phyloP scores from a whole-genome alignment of 2,113 vertebrate species.

The Heteronetta atricapilla region DNA sequence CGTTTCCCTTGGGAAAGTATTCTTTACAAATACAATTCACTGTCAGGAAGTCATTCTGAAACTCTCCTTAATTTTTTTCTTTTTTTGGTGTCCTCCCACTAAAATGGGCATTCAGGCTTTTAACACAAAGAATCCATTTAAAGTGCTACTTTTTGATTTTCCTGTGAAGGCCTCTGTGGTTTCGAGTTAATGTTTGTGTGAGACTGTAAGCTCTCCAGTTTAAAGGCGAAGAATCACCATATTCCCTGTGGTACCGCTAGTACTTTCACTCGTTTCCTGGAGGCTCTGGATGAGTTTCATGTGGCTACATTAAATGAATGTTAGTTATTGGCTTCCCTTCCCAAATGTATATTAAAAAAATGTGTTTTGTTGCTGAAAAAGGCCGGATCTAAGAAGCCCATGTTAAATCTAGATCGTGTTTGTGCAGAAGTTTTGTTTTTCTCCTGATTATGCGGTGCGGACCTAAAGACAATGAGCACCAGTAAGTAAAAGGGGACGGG shows the following conservation, averaged over 20 bases:
- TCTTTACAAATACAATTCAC: constrained; percentile 57
- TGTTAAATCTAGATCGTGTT: background rate
- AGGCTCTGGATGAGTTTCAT: background rate
- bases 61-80: constrained; percentile 43
- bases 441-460: background rate
- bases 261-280: background rate
- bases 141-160: constrained; percentile 34
- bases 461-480: background rate
- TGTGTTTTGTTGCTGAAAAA: background rate
- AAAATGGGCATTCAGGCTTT: background rate
- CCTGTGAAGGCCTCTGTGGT: constrained; percentile 31
- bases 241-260: background rate
- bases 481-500: background rate
- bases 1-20: constrained; percentile 50
- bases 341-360: background rate
- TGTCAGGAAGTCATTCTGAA: constrained; percentile 60
- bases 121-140: constrained; percentile 59
- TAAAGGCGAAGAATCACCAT: constrained; percentile 8
- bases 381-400: background rate
- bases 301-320: background rate
- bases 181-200: constrained; percentile 49
- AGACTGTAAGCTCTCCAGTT: background rate
- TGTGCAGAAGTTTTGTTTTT: background rate
- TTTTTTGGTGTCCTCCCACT: constrained; percentile 51
- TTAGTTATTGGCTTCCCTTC: background rate